phyloP scores from a whole-genome alignment of 2,888 invertebrate genomes.

The Molorchus minor region DNA sequence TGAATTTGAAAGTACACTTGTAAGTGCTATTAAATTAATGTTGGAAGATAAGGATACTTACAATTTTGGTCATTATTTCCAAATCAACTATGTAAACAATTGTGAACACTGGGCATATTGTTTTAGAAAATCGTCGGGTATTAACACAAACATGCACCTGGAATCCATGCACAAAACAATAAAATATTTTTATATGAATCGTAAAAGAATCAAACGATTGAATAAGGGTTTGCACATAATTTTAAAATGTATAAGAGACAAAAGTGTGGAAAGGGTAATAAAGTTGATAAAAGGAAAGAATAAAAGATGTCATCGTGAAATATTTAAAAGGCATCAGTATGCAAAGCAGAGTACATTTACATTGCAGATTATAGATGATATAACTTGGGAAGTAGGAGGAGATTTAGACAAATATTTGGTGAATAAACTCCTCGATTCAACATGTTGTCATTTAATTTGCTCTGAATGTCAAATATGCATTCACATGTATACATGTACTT shows the following conservation, averaged over 20 bases:
- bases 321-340: background rate
- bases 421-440: background rate
- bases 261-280: background rate
- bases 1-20: no score
- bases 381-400: background rate
- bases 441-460: constrained; percentile 5
- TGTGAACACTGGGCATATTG: background rate
- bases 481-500: background rate
- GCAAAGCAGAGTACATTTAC: constrained; percentile 3
- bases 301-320: background rate
- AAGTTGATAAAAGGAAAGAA: background rate
- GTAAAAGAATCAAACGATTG: background rate
- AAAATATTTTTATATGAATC: background rate
- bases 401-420: background rate
- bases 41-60: background rate
- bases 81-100: background rate
- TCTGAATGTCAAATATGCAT: constrained; percentile 1
- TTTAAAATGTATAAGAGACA: background rate
- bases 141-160: background rate
- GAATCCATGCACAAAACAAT: constrained; percentile 9
- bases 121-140: background rate
- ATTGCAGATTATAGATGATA: background rate
- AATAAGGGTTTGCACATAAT: background rate
- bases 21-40: background rate
- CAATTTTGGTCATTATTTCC: background rate